phyloP scores from a whole-genome alignment of 2,888 invertebrate species.

The Leucoptera coffeella region DNA sequence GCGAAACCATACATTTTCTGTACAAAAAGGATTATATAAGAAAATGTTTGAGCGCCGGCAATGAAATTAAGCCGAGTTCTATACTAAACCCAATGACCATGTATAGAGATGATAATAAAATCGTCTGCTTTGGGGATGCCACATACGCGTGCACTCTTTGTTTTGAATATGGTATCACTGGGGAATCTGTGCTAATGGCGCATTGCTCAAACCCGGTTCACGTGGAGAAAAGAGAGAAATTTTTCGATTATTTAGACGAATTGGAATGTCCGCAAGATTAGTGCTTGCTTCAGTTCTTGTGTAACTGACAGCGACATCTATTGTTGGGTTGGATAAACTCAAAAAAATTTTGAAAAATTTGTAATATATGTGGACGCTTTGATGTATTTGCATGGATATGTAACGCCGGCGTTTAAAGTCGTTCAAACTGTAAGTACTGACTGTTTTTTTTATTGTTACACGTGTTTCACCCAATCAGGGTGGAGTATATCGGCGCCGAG shows the following conservation, averaged over 20 bases:
- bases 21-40: conserved; percentile 43
- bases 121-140: conserved; percentile 40
- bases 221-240: conserved; percentile 17
- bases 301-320: too few species aligned
- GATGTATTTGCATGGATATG: too few species aligned
- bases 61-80: conserved; percentile 38
- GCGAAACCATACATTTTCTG: conserved; percentile 36
- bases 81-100: conserved; percentile 38
- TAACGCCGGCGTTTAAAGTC: too few species aligned
- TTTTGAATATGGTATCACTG: conserved; percentile 31
- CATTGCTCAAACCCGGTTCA: conserved; percentile 26
- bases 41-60: conserved; percentile 26
- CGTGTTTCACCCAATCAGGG: too few species aligned
- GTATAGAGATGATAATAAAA: conserved; percentile 40
- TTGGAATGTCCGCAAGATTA: too few species aligned
- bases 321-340: too few species aligned
- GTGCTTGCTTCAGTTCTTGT: too few species aligned
- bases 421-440: too few species aligned
- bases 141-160: conserved; percentile 36
- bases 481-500: too few species aligned
- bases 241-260: conserved; percentile 19
- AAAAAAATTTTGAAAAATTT: too few species aligned
- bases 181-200: conserved; percentile 33
- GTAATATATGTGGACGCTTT: too few species aligned
- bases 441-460: too few species aligned